These are phyloP conservation scores for Pristionchus exspectatus DNA, from an alignment of 2,888 invertebrate species.

Conservation along the genomic window DNA sequence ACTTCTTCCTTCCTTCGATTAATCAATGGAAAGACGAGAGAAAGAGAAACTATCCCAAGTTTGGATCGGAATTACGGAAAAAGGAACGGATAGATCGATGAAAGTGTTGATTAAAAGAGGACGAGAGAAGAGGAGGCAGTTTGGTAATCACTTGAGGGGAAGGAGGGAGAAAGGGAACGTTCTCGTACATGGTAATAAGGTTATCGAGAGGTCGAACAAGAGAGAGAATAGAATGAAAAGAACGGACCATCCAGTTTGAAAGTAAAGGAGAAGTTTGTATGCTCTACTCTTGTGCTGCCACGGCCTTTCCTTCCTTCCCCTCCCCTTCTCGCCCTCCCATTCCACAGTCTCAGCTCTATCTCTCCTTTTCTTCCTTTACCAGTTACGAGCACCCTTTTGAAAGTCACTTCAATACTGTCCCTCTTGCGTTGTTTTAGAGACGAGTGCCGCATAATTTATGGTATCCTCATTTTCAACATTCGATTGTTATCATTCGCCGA, in stretches of 20 bases:
- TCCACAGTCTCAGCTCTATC: slow-evolving; percentile 31
- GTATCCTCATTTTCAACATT: not conserved
- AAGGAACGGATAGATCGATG: slow-evolving; percentile 41
- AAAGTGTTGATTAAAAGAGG: slow-evolving; percentile 56
- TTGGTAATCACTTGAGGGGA: slow-evolving; percentile 36
- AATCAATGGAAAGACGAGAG: not conserved
- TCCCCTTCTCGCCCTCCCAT: slow-evolving; percentile 12
- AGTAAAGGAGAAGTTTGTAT: slow-evolving; percentile 33
- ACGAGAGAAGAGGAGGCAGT: slow-evolving; percentile 32
- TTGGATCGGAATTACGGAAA: not conserved
- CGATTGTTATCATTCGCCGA: not conserved
- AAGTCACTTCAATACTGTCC: slow-evolving; percentile 14
- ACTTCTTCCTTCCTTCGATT: slow-evolving; percentile 14
- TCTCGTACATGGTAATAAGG: slow-evolving; percentile 40
- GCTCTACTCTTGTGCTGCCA: slow-evolving; percentile 24
- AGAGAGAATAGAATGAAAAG: slow-evolving; percentile 12
- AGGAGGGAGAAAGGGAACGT: slow-evolving; percentile 45
- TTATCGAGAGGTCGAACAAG: slow-evolving; percentile 35
- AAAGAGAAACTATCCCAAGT: slow-evolving; percentile 38
- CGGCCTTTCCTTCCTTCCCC: not conserved
- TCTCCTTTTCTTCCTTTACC: not conserved
- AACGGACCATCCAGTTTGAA: slow-evolving; percentile 24
- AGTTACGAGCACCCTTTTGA: slow-evolving; percentile 33
- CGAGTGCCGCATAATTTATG: not conserved
- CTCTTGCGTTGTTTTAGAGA: not conserved